Evolutionary conservation across 2,113 vertebrate genomes (phyloP).

Genomic region (Tonatia bakeri): DNA sequence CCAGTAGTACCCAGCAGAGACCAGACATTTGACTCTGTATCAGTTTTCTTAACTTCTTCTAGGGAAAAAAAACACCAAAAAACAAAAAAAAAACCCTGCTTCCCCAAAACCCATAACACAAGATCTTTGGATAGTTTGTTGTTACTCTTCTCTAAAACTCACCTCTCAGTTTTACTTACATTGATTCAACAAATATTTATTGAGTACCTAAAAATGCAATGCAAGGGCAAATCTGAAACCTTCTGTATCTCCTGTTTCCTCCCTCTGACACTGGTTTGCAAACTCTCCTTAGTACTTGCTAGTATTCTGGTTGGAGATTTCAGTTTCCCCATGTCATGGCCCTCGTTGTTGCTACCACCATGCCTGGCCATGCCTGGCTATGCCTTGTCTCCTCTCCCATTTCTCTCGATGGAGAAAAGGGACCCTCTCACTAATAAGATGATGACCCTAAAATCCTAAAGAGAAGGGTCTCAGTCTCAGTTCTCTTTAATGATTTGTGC

Average conservation of each 20-base stretch:
- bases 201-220: not conserved
- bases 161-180: not conserved
- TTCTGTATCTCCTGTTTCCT: not conserved
- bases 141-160: too few species aligned
- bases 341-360: not conserved
- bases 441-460: not conserved
- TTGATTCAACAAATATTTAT: not conserved
- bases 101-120: not conserved
- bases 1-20: not conserved
- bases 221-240: not conserved
- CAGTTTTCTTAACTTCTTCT: not conserved
- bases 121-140: not conserved
- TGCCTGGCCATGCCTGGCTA: too few species aligned
- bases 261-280: not conserved
- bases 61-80: too few species aligned
- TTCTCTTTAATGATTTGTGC: not conserved
- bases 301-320: not conserved
- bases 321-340: not conserved
- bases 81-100: not conserved
- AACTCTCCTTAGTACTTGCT: not conserved
- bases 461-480: not conserved
- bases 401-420: not conserved
- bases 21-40: not conserved
- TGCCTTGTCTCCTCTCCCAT: not conserved
- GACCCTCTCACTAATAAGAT: not conserved